Conservation (phyloP, 2,797 vertebrate genomes). For the Acanthis flammea region DNA sequence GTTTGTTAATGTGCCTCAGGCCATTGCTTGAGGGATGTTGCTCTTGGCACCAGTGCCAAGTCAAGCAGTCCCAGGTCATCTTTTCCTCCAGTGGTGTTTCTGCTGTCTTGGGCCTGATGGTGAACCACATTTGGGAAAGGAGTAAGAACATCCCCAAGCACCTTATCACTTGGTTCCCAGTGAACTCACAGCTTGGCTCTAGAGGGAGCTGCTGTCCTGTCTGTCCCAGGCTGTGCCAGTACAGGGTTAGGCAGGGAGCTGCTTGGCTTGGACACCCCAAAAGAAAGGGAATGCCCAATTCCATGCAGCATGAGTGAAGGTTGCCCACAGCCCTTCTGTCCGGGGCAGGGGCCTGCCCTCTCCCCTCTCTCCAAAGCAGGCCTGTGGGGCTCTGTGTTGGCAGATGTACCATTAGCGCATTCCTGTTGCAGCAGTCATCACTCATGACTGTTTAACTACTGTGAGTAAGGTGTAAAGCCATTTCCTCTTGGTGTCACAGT, state of each 20-base stretch:
- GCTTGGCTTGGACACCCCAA: background rate
- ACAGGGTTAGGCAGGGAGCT: background rate
- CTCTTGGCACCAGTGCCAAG: background rate
- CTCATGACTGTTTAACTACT: background rate
- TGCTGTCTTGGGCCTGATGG: background rate
- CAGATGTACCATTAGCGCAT: fast-evolving
- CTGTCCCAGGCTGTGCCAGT: background rate
- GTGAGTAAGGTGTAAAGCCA: background rate
- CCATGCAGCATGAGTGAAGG: fast-evolving
- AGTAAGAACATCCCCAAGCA: background rate
- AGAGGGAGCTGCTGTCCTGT: background rate
- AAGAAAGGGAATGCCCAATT: no score
- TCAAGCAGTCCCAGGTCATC: background rate
- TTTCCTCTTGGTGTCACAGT: background rate
- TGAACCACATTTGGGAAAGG: background rate
- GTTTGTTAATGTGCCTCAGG: fast-evolving
- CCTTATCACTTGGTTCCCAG: fast-evolving
- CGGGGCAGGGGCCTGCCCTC: background rate
- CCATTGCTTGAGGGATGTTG: background rate
- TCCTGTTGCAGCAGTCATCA: background rate
- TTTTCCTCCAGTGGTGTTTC: background rate
- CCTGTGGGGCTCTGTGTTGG: background rate
- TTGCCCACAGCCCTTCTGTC: background rate
- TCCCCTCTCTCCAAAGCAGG: no score
- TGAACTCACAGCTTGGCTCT: fast-evolving